Conservation (phyloP, 2,797 vertebrate genomes). For the Spinibarbus caldwelli region DNA sequence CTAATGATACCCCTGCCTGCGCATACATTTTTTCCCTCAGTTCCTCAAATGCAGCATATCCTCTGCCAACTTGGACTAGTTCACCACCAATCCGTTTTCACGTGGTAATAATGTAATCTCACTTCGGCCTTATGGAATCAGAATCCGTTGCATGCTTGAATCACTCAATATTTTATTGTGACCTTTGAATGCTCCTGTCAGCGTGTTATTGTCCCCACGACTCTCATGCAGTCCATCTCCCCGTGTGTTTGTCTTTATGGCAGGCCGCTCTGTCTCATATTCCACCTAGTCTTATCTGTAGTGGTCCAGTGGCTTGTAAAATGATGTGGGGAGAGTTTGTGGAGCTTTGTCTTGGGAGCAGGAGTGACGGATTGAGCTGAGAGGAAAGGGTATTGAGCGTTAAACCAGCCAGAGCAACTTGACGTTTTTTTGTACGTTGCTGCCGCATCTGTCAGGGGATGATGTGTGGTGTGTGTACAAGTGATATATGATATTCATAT, state of each 20-base stretch:
- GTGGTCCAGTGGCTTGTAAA: constrained; percentile 54
- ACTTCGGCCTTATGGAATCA: too few species aligned
- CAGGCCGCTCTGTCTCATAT: constrained; percentile 29
- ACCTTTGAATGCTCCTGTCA: constrained; percentile 37
- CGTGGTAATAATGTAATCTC: constrained; percentile 25
- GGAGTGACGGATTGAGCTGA: constrained; percentile 17
- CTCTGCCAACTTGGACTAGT: neutral
- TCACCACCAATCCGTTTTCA: constrained; percentile 23
- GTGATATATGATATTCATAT: constrained; percentile 28
- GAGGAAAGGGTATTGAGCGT: constrained; percentile 25
- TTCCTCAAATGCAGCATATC: constrained; percentile 11
- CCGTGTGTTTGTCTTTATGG: constrained; percentile 42
- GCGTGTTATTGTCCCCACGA: constrained; percentile 20
- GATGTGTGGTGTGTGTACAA: constrained; percentile 5
- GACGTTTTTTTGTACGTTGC: neutral
- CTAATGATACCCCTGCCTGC: constrained; percentile 16
- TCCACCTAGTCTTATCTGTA: constrained; percentile 50
- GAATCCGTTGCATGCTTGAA: constrained; percentile 39
- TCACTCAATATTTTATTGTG: constrained; percentile 43
- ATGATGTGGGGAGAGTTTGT: constrained; percentile 38
- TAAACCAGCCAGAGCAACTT: constrained; percentile 34
- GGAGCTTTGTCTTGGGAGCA: constrained; percentile 26
- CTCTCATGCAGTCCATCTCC: constrained; percentile 23
- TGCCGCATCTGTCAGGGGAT: neutral
- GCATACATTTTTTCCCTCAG: neutral